Percentiles rank a stretch among this genome's conserved stretches.
Evolutionary conservation across 2,113 vertebrate genomes (phyloP).

Genomic region (Puffinus mauretanicus): DNA sequence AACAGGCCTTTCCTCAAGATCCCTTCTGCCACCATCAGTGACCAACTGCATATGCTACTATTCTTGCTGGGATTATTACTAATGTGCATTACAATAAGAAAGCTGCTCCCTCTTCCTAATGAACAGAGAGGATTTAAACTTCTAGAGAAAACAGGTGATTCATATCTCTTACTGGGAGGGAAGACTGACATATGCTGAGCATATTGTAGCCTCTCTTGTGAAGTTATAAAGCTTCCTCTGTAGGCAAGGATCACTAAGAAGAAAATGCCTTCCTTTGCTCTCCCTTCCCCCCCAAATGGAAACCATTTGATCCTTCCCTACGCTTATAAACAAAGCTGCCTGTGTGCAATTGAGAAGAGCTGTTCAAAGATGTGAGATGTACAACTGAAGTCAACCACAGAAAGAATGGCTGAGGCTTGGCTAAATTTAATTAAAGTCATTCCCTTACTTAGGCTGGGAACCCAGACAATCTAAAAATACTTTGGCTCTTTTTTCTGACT

Average conservation of each 20-base stretch:
- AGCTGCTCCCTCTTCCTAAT: not conserved
- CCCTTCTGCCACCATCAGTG: not conserved
- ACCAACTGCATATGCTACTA: not conserved
- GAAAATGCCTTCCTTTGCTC: not conserved
- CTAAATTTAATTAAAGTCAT: conserved; percentile 29
- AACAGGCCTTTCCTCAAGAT: not conserved
- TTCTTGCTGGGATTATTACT: not conserved
- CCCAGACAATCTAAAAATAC: conserved; percentile 44
- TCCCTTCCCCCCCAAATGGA: not conserved
- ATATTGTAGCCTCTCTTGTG: conserved; percentile 1
- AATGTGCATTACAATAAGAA: conserved; percentile 23
- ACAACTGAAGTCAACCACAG: conserved; percentile 5
- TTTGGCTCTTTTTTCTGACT: not conserved
- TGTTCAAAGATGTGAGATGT: conserved; percentile 20
- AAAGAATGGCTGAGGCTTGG: conserved; percentile 14
- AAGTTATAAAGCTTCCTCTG: conserved; percentile 25
- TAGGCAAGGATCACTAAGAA: not conserved
- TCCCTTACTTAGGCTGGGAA: conserved; percentile 6
- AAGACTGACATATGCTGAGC: conserved; percentile 42
- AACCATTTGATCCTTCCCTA: conserved; percentile 7
- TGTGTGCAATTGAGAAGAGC: conserved; percentile 25
- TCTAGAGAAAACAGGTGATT: conserved; percentile 46
- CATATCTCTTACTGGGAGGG: not conserved
- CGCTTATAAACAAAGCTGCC: conserved; percentile 19
- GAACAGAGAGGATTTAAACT: conserved; percentile 8